Conservation (phyloP, 2,113 vertebrate species). For the Notothenia rossii region DNA sequence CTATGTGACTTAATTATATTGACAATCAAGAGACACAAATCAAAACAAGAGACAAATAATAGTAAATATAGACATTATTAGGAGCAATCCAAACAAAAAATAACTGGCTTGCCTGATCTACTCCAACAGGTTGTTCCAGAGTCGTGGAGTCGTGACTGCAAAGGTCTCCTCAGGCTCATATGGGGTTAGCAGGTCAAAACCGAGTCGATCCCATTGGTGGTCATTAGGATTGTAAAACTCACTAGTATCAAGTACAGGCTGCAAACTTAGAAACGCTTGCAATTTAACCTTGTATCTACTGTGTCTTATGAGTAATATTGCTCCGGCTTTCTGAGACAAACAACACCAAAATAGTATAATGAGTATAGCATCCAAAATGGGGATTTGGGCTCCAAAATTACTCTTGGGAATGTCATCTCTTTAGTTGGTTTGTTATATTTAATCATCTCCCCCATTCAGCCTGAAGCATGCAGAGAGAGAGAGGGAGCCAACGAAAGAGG, state of each 20-base stretch:
- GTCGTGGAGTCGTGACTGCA: not conserved
- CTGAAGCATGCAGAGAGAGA: constrained; percentile 30
- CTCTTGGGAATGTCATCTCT: constrained; percentile 34
- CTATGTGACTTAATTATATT: constrained; percentile 6
- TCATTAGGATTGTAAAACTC: not conserved
- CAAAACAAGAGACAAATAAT: not conserved
- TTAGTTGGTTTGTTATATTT: constrained; percentile 44
- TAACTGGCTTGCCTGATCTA: not conserved
- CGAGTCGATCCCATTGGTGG: not conserved
- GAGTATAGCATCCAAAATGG: constrained; percentile 16
- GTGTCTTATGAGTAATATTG: not conserved
- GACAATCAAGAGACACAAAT: not conserved
- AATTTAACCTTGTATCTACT: not conserved
- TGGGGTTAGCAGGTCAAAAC: not conserved
- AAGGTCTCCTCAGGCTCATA: not conserved
- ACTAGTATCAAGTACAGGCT: not conserved
- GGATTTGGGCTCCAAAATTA: constrained; percentile 30
- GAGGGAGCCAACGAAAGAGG: constrained; percentile 10
- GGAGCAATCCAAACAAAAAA: not conserved
- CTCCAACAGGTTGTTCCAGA: not conserved
- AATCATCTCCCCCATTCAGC: constrained; percentile 46
- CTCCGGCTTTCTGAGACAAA: constrained; percentile 4
- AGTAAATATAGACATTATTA: not conserved
- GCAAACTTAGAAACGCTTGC: not conserved
- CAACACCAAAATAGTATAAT: not conserved